Conservation (phyloP, 2,888 invertebrate genomes). For the Tinea trinotella region DNA sequence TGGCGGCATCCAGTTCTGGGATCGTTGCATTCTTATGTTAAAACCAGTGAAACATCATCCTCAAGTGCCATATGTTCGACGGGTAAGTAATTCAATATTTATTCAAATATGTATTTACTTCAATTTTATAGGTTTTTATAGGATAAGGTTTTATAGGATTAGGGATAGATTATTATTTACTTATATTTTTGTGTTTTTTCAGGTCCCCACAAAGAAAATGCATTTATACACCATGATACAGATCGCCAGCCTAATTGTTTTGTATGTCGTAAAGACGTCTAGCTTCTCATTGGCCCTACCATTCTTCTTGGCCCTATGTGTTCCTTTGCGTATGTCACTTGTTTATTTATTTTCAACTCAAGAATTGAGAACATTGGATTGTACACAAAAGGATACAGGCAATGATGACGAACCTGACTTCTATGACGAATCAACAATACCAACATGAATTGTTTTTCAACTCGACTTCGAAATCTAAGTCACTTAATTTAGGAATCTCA, state of each 20-base stretch:
- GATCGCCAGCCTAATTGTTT: conserved; percentile 79
- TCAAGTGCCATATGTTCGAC: conserved; percentile 88
- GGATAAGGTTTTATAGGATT: too few relatives aligned
- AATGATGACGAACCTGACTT: conserved; percentile 94
- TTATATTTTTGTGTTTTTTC: conserved; percentile 25
- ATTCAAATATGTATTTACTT: too few relatives aligned
- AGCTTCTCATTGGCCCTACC: conserved; percentile 92
- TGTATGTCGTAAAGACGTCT: conserved; percentile 94
- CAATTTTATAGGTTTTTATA: too few relatives aligned
- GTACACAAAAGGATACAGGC: conserved; percentile 85
- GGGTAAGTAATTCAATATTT: conserved; percentile 67
- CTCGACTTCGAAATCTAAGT: too few relatives aligned
- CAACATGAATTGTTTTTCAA: conserved; percentile 40
- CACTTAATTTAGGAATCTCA: neutral
- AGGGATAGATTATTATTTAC: too few relatives aligned
- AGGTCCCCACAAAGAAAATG: conserved; percentile 93
- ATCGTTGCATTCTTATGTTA: conserved; percentile 88
- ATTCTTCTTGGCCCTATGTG: conserved; percentile 93
- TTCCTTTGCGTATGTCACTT: conserved; percentile 86
- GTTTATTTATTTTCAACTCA: conserved; percentile 81
- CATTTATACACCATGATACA: conserved; percentile 92
- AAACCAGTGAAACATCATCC: conserved; percentile 98
- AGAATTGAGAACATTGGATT: conserved; percentile 91
- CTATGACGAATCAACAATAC: conserved; percentile 91
- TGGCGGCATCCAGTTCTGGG: conserved; percentile 94